Percentiles rank a stretch among this genome's conserved stretches.
These are phyloP conservation scores for Alca torda DNA, from an alignment of 2,797 vertebrate genomes.

Conservation along the genomic window DNA sequence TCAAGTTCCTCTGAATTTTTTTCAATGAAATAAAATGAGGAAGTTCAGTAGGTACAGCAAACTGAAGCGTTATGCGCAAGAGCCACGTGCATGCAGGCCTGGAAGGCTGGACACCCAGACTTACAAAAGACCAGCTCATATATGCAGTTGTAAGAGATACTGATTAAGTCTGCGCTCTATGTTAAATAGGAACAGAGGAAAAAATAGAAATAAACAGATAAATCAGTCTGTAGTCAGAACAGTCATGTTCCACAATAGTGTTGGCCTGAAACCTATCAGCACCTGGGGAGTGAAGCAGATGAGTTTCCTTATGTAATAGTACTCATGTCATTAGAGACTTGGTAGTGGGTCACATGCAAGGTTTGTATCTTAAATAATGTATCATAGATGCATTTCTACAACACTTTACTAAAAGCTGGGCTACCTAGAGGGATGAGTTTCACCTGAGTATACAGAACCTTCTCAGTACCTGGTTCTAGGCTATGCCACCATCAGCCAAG, in stretches of 20 bases:
- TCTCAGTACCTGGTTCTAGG: neutral
- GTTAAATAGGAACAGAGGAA: neutral
- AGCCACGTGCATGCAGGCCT: neutral
- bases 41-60: neutral
- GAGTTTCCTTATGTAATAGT: constrained; percentile 41
- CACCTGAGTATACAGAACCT: neutral
- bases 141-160: neutral
- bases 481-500: neutral
- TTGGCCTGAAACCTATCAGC: neutral
- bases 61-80: neutral
- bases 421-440: neutral
- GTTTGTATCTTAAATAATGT: constrained; percentile 43
- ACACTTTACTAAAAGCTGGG: neutral
- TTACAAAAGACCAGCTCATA: neutral
- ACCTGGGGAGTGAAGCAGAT: neutral
- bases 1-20: neutral
- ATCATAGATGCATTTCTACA: neutral
- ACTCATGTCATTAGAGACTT: constrained; percentile 45
- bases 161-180: neutral
- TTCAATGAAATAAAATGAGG: constrained; percentile 47
- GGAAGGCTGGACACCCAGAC: neutral
- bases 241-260: neutral
- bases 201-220: neutral
- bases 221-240: neutral
- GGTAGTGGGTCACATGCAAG: neutral